Percentiles rank a stretch among this genome's conserved stretches.
Evolutionary conservation across 2,113 vertebrate species (phyloP).

Genomic region (Rhizomys pruinosus): DNA sequence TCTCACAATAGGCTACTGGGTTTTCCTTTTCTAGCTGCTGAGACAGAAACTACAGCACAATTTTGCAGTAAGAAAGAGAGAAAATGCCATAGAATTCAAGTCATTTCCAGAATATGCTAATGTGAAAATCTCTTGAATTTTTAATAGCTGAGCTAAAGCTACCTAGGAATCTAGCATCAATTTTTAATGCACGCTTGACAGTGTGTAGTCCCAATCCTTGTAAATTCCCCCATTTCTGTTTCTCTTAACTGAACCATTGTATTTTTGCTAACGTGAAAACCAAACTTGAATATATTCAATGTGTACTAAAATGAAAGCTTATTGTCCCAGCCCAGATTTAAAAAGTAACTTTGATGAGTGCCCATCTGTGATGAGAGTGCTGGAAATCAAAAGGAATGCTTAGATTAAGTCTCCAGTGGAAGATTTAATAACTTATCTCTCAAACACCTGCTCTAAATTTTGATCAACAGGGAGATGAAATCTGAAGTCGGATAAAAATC

Average conservation of each 20-base stretch:
- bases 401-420: neutral
- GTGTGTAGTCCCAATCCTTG: neutral
- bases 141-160: constrained; percentile 14
- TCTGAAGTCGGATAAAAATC: constrained; percentile 23
- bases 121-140: constrained; percentile 18
- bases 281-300: neutral
- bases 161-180: neutral
- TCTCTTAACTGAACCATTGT: neutral
- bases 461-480: constrained; percentile 24
- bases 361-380: neutral
- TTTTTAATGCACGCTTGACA: neutral
- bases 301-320: neutral
- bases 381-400: neutral
- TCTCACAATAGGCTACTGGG: neutral
- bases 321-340: neutral
- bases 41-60: neutral
- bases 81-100: neutral
- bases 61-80: neutral
- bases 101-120: constrained; percentile 42
- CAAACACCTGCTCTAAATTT: constrained; percentile 20
- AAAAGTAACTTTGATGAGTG: neutral
- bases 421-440: constrained; percentile 49
- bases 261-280: constrained; percentile 6
- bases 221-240: neutral
- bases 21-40: neutral